Conservation (phyloP, 2,797 vertebrate genomes). For the Enteromius radiatus region DNA sequence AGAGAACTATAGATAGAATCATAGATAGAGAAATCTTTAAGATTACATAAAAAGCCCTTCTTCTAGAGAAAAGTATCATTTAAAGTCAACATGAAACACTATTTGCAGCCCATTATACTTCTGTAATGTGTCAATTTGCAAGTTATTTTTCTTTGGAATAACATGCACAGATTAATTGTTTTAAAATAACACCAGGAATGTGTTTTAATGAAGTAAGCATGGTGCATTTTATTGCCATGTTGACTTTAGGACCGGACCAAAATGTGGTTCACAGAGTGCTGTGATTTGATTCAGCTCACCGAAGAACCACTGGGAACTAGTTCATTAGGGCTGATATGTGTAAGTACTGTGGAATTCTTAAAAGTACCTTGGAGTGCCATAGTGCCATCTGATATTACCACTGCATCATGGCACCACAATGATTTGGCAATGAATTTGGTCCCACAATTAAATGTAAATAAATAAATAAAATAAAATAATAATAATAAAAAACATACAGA, state of each 20-base stretch:
- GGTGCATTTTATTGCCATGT: background rate
- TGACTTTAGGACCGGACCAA: constrained; percentile 15
- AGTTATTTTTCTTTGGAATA: background rate
- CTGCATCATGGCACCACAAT: background rate
- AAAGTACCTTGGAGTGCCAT: background rate
- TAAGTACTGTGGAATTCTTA: background rate
- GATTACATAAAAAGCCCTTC: constrained; percentile 21
- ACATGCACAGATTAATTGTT: background rate
- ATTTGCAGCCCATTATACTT: background rate
- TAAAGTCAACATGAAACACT: constrained; percentile 28
- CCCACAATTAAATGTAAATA: background rate
- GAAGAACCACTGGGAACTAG: constrained; percentile 20
- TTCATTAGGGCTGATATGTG: background rate
- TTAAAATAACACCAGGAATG: background rate
- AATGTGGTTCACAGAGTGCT: background rate
- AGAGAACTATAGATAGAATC: background rate
- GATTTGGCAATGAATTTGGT: background rate
- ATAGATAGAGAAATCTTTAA: background rate
- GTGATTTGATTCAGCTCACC: background rate
- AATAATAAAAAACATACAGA: background rate
- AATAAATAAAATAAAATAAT: background rate
- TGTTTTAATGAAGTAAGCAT: background rate
- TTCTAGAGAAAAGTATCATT: background rate
- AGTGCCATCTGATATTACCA: background rate
- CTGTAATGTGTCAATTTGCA: background rate